Percentiles rank a stretch among this genome's conserved stretches.
These are phyloP conservation scores for Sinelater perroti DNA, from an alignment of 2,888 invertebrate genomes.

Conservation along the genomic window DNA sequence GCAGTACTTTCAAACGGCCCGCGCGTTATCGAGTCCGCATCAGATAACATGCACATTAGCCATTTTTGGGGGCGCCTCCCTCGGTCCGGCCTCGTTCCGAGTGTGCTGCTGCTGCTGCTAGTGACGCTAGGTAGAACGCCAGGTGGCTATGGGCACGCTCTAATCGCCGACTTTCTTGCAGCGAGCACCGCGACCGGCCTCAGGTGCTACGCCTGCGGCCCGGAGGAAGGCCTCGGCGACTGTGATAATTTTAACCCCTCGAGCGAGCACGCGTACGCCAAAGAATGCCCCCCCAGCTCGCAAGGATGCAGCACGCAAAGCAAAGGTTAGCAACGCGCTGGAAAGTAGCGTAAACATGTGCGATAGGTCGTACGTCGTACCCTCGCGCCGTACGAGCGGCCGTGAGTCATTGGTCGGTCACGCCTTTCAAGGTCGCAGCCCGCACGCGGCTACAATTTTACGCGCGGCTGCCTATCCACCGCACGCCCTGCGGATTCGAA, in stretches of 20 bases:
- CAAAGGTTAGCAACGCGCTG: conserved; percentile 31
- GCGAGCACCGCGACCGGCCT: conserved; percentile 17
- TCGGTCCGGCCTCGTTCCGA: no score
- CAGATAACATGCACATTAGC: conserved; percentile 17
- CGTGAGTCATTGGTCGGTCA: conserved; percentile 2
- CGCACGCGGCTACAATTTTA: background rate
- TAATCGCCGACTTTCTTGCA: conserved; percentile 25
- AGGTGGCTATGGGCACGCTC: no score
- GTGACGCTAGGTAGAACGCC: no score
- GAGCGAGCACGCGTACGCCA: conserved; percentile 32
- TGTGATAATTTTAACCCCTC: conserved; percentile 37
- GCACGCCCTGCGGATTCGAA: no score
- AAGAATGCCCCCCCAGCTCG: conserved; percentile 33
- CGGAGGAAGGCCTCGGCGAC: conserved; percentile 11
- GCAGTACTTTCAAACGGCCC: conserved; percentile 11
- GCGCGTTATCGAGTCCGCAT: no score
- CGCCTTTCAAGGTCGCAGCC: conserved; percentile 1
- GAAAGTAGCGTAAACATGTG: background rate
- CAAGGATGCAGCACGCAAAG: conserved; percentile 34
- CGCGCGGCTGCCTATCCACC: no score
- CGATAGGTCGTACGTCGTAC: background rate
- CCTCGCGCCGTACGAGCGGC: background rate
- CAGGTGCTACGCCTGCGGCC: conserved; percentile 32
- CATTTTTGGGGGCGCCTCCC: background rate
- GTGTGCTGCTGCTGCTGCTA: no score